Evolutionary conservation across 1,140 invertebrate genomes (phyloP).

Genomic region (Drosophila quadrilineata): DNA sequence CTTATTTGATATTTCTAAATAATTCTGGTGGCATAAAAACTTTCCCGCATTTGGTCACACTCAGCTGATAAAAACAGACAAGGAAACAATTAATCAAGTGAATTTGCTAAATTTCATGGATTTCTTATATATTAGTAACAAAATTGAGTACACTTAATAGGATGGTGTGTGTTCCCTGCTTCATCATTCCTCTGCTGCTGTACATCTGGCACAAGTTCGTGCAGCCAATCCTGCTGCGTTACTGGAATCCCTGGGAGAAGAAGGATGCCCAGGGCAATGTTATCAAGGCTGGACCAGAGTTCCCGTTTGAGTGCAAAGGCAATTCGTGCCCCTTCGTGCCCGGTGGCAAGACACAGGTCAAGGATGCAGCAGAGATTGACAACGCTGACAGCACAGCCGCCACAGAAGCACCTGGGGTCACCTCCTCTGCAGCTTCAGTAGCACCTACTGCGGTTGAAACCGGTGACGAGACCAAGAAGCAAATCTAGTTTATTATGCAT

Average conservation of each 20-base stretch:
- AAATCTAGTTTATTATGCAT: constrained; percentile 34
- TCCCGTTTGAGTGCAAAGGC: constrained; percentile 84
- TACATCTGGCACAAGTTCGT: constrained; percentile 90
- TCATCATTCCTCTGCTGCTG: constrained; percentile 88
- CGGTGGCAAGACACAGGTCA: constrained; percentile 29
- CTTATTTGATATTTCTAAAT: no score
- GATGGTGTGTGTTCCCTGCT: constrained; percentile 91
- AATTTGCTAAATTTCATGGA: no score
- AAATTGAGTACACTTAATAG: no score
- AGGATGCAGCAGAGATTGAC: neutral
- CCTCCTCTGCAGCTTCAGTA: neutral
- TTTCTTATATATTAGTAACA: no score
- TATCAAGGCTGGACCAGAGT: constrained; percentile 81
- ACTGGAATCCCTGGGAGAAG: constrained; percentile 89
- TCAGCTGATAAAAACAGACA: no score
- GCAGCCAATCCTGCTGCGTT: constrained; percentile 86
- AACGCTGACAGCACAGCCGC: neutral
- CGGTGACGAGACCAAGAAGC: constrained; percentile 34
- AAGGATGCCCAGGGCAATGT: constrained; percentile 84
- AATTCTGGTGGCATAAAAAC: no score
- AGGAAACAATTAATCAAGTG: constrained; percentile 5
- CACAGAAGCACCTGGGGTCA: neutral
- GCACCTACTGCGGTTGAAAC: neutral
- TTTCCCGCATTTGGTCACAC: no score
- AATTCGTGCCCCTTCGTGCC: constrained; percentile 70